These are phyloP conservation scores for Amniataba percoides DNA, from an alignment of 2,797 vertebrate species.

Conservation along the genomic window DNA sequence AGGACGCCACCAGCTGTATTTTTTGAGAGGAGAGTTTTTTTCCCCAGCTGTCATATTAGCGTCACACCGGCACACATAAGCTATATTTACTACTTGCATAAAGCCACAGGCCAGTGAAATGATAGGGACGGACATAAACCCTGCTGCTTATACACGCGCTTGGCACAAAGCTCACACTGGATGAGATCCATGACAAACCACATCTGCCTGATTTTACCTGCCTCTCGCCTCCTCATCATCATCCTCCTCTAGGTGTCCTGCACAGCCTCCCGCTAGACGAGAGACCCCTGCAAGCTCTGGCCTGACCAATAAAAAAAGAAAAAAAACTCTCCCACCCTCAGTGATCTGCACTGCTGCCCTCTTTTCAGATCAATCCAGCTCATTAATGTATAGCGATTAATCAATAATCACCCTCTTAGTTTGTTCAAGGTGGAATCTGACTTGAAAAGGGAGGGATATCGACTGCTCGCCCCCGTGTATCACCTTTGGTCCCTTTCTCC, in stretches of 20 bases:
- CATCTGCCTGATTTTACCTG: constrained; percentile 26
- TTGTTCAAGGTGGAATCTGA: constrained; percentile 81
- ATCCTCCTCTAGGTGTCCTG: constrained; percentile 18
- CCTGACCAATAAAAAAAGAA: constrained; percentile 15
- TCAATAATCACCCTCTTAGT: constrained; percentile 79
- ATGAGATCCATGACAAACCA: constrained; percentile 31
- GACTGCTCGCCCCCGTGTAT: constrained; percentile 50
- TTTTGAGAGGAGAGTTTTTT: constrained; percentile 25
- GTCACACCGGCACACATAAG: constrained; percentile 44
- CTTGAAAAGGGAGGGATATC: constrained; percentile 70
- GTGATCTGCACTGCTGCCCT: constrained; percentile 68
- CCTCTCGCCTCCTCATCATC: constrained; percentile 12
- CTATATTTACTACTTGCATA: constrained; percentile 48
- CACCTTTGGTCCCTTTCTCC: constrained; percentile 47
- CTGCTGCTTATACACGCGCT: constrained; percentile 27
- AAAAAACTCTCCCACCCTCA: constrained; percentile 37
- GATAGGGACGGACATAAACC: constrained; percentile 39
- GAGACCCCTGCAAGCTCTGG: constrained; percentile 37
- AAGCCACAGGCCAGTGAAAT: constrained; percentile 24
- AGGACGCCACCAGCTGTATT: constrained; percentile 2
- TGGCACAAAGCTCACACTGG: constrained; percentile 31
- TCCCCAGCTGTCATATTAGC: constrained; percentile 57
- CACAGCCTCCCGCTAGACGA: neutral
- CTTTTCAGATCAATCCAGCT: constrained; percentile 77
- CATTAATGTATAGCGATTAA: constrained; percentile 83